phyloP scores from a whole-genome alignment of 2,888 invertebrate genomes.

The Oscheius sp. region DNA sequence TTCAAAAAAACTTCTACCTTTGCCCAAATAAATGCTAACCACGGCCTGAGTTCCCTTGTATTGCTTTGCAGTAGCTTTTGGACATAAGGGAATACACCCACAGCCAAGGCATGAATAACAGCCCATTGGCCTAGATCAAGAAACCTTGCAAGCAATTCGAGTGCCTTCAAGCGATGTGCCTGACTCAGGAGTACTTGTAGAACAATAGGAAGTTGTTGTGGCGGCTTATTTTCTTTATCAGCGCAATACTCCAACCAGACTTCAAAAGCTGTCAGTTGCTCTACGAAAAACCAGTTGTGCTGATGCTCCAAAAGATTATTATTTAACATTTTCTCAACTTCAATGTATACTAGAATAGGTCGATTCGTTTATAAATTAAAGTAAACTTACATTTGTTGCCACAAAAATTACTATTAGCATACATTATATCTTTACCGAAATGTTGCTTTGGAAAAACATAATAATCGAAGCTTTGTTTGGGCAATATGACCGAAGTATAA shows the following conservation, averaged over 20 bases:
- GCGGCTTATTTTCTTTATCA: constrained; percentile 81
- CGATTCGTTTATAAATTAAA: not conserved
- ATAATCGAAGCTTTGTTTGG: constrained; percentile 7
- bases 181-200: constrained; percentile 81
- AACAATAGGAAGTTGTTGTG: constrained; percentile 96
- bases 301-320: constrained; percentile 22
- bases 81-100: constrained; percentile 97
- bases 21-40: constrained; percentile 98
- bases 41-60: constrained; percentile 84
- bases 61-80: constrained; percentile 86
- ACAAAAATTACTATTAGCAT: constrained; percentile 9
- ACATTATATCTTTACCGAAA: constrained; percentile 19
- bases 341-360: not conserved
- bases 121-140: constrained; percentile 95
- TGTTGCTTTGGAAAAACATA: constrained; percentile 7
- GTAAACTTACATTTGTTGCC: constrained; percentile 11
- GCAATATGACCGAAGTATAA: constrained; percentile 35
- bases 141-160: constrained; percentile 91
- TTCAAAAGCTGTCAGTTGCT: constrained; percentile 96
- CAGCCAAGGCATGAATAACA: constrained; percentile 86
- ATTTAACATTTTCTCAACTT: constrained; percentile 5
- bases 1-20: constrained; percentile 76
- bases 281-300: constrained; percentile 89
- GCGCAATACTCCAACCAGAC: constrained; percentile 86
- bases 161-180: constrained; percentile 90